These are phyloP conservation scores for Chrysomela aeneicollis DNA, from an alignment of 2,888 invertebrate species.

Conservation along the genomic window DNA sequence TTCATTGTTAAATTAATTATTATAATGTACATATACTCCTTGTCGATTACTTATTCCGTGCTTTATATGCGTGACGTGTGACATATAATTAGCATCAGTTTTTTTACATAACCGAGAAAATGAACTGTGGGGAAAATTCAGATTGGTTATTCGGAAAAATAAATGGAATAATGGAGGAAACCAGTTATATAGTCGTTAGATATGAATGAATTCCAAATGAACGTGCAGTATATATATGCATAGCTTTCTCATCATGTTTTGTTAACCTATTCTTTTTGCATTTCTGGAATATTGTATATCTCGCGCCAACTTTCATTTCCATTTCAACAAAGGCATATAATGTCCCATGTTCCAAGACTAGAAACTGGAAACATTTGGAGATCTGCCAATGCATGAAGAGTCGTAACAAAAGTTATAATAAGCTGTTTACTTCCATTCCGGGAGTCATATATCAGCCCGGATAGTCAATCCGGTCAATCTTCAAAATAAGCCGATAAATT, in stretches of 20 bases:
- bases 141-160: no score
- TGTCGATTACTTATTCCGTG: no score
- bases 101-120: no score
- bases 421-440: constrained; percentile 3
- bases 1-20: no score
- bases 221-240: not conserved
- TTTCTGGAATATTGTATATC: constrained; percentile 1
- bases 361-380: not conserved
- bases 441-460: constrained; percentile 2
- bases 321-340: not conserved
- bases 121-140: no score
- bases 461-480: not conserved
- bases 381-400: constrained; percentile 1
- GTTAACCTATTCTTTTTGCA: not conserved
- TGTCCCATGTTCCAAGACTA: constrained; percentile 5
- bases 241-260: not conserved
- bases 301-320: constrained; percentile 2
- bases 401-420: constrained; percentile 7
- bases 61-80: no score
- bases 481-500: not conserved
- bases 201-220: not conserved
- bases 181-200: no score
- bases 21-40: no score
- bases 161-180: no score
- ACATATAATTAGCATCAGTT: no score